Percentiles rank a stretch among this genome's conserved stretches.
These are phyloP conservation scores for Junonia oenone DNA, from an alignment of 2,888 invertebrate genomes.

Conservation along the genomic window DNA sequence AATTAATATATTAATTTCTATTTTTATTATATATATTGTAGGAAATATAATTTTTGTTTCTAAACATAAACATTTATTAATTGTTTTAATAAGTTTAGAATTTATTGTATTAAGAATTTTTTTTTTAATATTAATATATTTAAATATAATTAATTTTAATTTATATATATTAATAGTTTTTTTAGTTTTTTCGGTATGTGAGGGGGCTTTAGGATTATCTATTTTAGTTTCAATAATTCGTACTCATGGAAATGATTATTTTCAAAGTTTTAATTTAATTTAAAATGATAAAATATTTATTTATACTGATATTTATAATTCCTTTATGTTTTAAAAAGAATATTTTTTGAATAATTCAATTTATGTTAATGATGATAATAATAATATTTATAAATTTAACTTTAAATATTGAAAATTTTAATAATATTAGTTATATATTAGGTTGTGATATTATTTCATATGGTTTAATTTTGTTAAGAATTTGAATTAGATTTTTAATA, in stretches of 20 bases:
- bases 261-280: conserved; percentile 70
- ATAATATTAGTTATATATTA: conserved; percentile 61
- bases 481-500: conserved; percentile 82
- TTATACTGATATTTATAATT: conserved; percentile 68
- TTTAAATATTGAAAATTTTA: conserved; percentile 50
- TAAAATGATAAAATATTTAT: conserved; percentile 72
- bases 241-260: conserved; percentile 82
- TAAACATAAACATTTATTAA: conserved; percentile 80
- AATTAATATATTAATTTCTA: conserved; percentile 54
- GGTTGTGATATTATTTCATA: conserved; percentile 75
- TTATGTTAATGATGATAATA: conserved; percentile 67
- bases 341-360: conserved; percentile 76
- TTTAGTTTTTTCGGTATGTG: conserved; percentile 68
- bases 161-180: conserved; percentile 50
- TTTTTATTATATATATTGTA: conserved; percentile 60
- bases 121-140: conserved; percentile 70
- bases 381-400: conserved; percentile 68
- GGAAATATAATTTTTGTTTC: conserved; percentile 71
- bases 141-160: conserved; percentile 65
- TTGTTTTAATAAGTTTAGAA: conserved; percentile 80
- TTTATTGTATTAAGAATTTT: conserved; percentile 80
- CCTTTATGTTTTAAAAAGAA: conserved; percentile 71
- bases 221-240: conserved; percentile 81
- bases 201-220: conserved; percentile 81
- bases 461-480: conserved; percentile 76